Conservation (phyloP, 1,140 invertebrate genomes). For the Zaprionus camerounensis region DNA sequence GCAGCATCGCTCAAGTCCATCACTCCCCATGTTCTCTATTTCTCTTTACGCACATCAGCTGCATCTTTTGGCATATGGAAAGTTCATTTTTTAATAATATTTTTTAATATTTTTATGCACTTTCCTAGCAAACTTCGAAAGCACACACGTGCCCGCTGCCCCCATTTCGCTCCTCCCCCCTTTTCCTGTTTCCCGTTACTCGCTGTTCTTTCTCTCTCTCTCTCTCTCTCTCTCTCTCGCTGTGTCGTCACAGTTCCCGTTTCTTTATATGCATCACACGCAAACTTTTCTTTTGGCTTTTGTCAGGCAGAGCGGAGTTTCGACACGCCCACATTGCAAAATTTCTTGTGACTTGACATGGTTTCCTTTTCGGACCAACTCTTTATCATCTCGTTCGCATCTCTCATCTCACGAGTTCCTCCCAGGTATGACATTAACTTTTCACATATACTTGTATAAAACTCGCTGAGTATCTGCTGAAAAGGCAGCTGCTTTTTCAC, state of each 20-base stretch:
- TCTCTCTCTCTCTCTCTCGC: neutral
- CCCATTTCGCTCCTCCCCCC: neutral
- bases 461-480: slow-evolving; percentile 8
- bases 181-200: slow-evolving; percentile 13
- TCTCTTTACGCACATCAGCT: slow-evolving; percentile 12
- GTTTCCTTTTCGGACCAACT: slow-evolving; percentile 58
- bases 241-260: slow-evolving; percentile 10
- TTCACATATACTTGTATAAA: neutral
- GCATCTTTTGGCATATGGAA: slow-evolving; percentile 21
- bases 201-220: slow-evolving; percentile 11
- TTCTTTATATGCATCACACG: slow-evolving; percentile 63
- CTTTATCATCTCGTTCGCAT: slow-evolving; percentile 20
- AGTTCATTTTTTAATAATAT: slow-evolving; percentile 48
- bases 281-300: slow-evolving; percentile 64
- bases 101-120: slow-evolving; percentile 75
- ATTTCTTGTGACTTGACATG: slow-evolving; percentile 73
- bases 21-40: neutral
- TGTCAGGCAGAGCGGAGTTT: slow-evolving; percentile 38
- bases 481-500: slow-evolving; percentile 34
- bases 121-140: slow-evolving; percentile 31
- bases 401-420: slow-evolving; percentile 13
- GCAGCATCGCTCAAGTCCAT: neutral
- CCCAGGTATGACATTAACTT: slow-evolving; percentile 22
- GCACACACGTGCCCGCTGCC: neutral
- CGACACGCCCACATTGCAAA: slow-evolving; percentile 54